Evolutionary conservation across 2,797 vertebrate species (phyloP).

Genomic region (Siniperca obscura): DNA sequence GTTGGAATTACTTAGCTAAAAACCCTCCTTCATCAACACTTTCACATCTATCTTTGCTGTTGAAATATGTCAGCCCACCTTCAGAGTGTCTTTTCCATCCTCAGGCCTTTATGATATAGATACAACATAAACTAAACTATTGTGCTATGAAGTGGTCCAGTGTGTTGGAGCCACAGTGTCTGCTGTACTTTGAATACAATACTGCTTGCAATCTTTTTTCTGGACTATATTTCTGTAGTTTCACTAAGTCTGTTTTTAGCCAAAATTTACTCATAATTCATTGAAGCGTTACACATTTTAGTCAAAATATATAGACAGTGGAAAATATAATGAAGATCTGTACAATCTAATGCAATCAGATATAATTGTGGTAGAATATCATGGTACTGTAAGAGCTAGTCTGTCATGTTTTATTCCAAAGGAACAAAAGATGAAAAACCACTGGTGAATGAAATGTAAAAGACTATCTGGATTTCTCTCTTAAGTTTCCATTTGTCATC

Average conservation of each 20-base stretch:
- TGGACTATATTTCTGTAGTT: not conserved
- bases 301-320: not conserved
- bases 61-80: slow-evolving; percentile 8
- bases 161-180: not conserved
- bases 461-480: slow-evolving; percentile 26
- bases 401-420: not conserved
- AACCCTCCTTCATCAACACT: not conserved
- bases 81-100: not conserved
- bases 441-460: not conserved
- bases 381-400: too few species aligned
- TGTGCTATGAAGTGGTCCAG: slow-evolving; percentile 7
- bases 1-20: not conserved
- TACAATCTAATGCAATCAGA: not conserved
- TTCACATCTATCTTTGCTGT: not conserved
- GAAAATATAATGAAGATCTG: not conserved
- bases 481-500: slow-evolving; percentile 19
- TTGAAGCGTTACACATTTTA: not conserved
- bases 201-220: too few species aligned
- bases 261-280: not conserved
- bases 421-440: not conserved
- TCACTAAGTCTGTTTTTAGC: not conserved
- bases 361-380: not conserved
- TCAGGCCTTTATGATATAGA: not conserved
- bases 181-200: slow-evolving; percentile 5
- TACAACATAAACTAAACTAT: slow-evolving; percentile 12